Evolutionary conservation across 2,797 vertebrate species (phyloP).

Genomic region (Loriculus beryllinus): DNA sequence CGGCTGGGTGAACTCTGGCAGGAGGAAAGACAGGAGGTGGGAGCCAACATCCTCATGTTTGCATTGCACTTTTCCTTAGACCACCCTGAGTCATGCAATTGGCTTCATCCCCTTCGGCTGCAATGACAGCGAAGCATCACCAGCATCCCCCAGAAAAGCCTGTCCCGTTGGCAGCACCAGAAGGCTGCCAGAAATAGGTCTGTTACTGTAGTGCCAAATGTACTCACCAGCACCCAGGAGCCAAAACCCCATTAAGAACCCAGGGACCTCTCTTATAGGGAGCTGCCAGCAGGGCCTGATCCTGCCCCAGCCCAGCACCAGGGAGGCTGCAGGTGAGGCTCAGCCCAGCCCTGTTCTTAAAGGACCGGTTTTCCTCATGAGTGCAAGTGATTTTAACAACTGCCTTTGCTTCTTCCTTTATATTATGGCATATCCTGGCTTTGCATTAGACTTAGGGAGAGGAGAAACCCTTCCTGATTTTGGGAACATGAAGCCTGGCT

Average conservation of each 20-base stretch:
- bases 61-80: neutral
- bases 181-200: conserved; percentile 22
- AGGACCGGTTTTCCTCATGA: rapidly evolving
- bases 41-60: neutral
- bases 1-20: neutral
- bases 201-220: neutral
- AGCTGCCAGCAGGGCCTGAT: neutral
- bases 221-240: neutral
- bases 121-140: neutral
- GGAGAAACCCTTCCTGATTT: neutral
- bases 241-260: neutral
- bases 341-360: rapidly evolving
- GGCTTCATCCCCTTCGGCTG: neutral
- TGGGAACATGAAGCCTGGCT: neutral
- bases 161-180: neutral
- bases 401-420: rapidly evolving
- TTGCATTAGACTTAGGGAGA: neutral
- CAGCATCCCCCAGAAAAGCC: neutral
- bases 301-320: neutral
- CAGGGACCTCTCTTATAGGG: neutral
- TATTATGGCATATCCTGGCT: neutral
- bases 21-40: neutral
- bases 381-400: neutral
- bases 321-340: neutral
- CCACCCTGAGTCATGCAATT: neutral